Evolutionary conservation across 2,797 vertebrate species (phyloP).

Genomic region (Spizella passerina): DNA sequence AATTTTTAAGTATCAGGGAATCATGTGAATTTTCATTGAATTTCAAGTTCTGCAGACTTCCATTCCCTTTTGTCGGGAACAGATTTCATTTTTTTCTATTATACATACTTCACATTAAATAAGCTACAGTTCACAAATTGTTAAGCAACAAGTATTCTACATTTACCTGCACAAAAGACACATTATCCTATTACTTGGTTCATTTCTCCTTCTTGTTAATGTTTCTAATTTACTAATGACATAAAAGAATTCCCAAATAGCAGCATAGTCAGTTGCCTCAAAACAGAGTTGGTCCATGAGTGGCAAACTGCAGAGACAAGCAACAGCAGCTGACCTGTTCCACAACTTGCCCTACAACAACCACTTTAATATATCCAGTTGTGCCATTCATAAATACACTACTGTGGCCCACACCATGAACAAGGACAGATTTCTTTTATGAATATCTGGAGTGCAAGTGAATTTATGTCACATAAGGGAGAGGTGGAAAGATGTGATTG

Average conservation of each 20-base stretch:
- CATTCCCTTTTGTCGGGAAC: neutral
- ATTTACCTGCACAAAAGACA: neutral
- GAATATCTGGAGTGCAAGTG: neutral
- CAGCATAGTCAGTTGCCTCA: neutral
- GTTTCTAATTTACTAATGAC: neutral
- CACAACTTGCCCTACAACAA: neutral
- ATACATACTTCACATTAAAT: neutral
- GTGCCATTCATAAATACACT: rapidly evolving
- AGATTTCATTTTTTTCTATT: neutral
- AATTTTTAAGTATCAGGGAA: neutral
- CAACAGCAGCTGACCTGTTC: neutral
- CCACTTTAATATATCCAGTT: rapidly evolving
- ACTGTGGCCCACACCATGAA: too few species aligned
- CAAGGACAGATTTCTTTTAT: neutral
- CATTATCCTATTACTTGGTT: neutral
- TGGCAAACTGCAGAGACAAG: neutral
- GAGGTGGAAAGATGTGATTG: neutral
- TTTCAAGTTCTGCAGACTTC: neutral
- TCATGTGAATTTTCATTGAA: neutral
- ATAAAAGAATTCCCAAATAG: neutral
- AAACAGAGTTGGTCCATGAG: neutral
- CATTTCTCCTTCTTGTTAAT: neutral
- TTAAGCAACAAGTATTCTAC: neutral
- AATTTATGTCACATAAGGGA: neutral
- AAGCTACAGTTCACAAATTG: neutral